Base-by-base conservation (phyloP, 2,113 vertebrate species). In the Mustelus asterias region DNA sequence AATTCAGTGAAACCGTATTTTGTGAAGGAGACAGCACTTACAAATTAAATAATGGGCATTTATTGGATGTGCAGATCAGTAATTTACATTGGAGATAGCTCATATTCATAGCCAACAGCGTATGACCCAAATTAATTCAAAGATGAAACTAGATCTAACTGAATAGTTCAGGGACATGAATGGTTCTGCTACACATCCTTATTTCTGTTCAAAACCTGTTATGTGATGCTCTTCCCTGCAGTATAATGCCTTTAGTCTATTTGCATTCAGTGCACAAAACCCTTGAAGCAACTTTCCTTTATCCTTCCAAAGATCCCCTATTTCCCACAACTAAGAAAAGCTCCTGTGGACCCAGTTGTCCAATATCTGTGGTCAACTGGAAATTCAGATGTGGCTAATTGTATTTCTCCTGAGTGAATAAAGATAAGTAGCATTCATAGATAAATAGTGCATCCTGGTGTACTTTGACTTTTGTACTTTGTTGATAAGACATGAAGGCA, bases 301-400 rank as follows among this genome's bases (percentile, higher is more conserved):
- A 89, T 89, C 9, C 33, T 93, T 65, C 26, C 13, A 18, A 37
- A 65, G 33, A 9, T 58, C 97, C 97, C 97, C 97, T 97, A 97
- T 97, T 98, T 98, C 98, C 97, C 98, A 98, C 97, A 98, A 97
- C 97, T 97, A 97, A 97, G 97, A 97, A 97, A 97, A 96, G 96
- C 96, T 96, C 96, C 97, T 96, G 96, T 2, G 0, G 96, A 96
- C 96, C 96, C 96, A 96, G 96, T 96, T 97, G 97, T 97, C 33
- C 72, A 80, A 80, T 41, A 80, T 16, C 37, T 37, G 78, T 18
- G 11, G 13, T 41, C 78, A 80, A 20, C n/a, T 80, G 78, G 4
- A 16, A 41, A 80, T 41, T 41, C 14, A 80, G 16, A 80, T 80
- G 16, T 80, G 78, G n/a, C n/a, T 80, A 80, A 41, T 41, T 80